Evolutionary conservation across 2,797 vertebrate species (phyloP).

Genomic region (Morelia viridis): DNA sequence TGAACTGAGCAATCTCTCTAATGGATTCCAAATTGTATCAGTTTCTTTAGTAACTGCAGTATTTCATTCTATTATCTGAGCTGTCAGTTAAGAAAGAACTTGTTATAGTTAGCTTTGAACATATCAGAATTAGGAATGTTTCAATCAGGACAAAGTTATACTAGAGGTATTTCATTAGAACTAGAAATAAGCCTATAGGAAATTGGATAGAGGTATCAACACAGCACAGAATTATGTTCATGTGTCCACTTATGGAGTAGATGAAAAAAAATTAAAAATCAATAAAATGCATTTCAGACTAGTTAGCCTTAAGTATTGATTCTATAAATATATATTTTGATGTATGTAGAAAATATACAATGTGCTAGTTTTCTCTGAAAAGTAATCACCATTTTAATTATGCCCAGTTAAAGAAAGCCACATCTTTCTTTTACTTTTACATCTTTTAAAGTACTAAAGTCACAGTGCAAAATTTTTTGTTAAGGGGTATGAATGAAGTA

Average conservation of each 20-base stretch:
- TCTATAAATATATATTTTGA: constrained; percentile 50
- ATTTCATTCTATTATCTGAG: not conserved
- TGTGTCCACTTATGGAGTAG: not conserved
- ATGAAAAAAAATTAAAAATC: not conserved
- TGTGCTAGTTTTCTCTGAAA: not conserved
- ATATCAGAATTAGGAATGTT: not conserved
- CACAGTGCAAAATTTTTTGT: not conserved
- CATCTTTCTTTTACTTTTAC: too few relatives aligned
- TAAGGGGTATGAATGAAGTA: not conserved
- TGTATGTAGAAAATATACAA: not conserved
- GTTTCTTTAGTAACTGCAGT: not conserved
- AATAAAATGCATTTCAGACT: not conserved
- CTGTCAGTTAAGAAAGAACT: not conserved
- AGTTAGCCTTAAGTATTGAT: constrained; percentile 20
- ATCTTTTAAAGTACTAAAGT: not conserved
- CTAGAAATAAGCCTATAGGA: not conserved
- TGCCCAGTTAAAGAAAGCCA: not conserved
- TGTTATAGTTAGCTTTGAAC: not conserved
- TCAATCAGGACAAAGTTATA: not conserved
- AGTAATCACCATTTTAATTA: not conserved
- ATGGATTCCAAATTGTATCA: not conserved
- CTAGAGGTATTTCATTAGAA: not conserved
- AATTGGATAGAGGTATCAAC: not conserved
- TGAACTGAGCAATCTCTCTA: not conserved
- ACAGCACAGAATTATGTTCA: constrained; percentile 6